These are phyloP conservation scores for Dynastes grantii DNA, from an alignment of 2,888 invertebrate species.

Conservation along the genomic window DNA sequence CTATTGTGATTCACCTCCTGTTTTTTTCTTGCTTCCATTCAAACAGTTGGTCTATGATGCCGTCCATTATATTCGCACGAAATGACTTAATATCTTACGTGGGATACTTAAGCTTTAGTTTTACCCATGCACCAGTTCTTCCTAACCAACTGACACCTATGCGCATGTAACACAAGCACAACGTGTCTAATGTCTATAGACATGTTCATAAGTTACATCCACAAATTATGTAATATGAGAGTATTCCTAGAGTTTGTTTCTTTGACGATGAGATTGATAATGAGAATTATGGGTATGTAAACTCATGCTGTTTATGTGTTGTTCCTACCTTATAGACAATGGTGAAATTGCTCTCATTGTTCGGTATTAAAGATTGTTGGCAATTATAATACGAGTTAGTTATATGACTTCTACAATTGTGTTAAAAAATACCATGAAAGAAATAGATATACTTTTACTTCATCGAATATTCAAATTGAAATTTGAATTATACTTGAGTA, in stretches of 20 bases:
- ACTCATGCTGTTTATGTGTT: background rate
- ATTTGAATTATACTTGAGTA: too few relatives aligned
- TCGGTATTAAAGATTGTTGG: background rate
- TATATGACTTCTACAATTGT: background rate
- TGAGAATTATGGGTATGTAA: background rate
- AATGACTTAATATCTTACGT: conserved; percentile 33
- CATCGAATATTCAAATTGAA: too few relatives aligned
- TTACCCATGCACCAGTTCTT: conserved; percentile 31
- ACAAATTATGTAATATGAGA: conserved; percentile 15
- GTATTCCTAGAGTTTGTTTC: conserved; percentile 23
- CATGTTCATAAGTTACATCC: conserved; percentile 7
- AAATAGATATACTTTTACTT: too few relatives aligned
- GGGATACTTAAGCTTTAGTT: conserved; percentile 27
- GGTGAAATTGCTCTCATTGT: conserved; percentile 19
- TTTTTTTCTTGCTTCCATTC: conserved; percentile 6
- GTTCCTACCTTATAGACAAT: conserved; percentile 4
- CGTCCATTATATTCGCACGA: conserved; percentile 21
- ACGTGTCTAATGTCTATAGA: background rate
- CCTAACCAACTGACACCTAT: conserved; percentile 20
- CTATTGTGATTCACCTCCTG: conserved; percentile 2
- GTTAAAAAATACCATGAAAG: too few relatives aligned
- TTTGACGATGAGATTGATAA: background rate
- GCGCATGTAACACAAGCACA: background rate
- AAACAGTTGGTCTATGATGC: conserved; percentile 2
- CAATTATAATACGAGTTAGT: background rate